Percentiles rank a stretch among this genome's conserved stretches.
These are phyloP conservation scores for Erebia ligea DNA, from an alignment of 2,888 invertebrate genomes.

Conservation along the genomic window DNA sequence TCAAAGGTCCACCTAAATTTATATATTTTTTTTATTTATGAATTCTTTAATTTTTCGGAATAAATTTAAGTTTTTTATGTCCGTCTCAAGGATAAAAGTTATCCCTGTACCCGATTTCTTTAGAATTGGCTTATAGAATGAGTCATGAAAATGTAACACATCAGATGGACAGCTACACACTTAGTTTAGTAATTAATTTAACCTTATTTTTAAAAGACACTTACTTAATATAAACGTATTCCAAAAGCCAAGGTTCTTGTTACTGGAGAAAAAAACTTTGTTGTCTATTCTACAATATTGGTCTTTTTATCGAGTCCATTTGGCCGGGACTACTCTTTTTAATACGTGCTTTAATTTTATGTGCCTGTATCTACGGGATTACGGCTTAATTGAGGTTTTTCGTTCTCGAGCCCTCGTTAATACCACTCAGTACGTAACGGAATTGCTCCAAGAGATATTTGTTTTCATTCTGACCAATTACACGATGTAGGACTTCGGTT, in stretches of 20 bases:
- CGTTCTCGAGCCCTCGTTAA: constrained; percentile 55
- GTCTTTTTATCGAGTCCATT: constrained; percentile 73
- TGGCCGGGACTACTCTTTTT: constrained; percentile 75
- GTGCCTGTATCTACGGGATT: constrained; percentile 69
- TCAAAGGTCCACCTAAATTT: too few species aligned
- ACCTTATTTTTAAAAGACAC: not conserved
- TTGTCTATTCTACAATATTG: constrained; percentile 52
- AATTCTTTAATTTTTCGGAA: too few species aligned
- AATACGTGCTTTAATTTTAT: constrained; percentile 78
- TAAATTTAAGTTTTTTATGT: too few species aligned
- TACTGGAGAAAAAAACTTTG: constrained; percentile 12
- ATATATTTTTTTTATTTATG: too few species aligned
- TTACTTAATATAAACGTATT: constrained; percentile 1
- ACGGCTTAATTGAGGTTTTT: constrained; percentile 69
- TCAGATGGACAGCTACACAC: too few species aligned
- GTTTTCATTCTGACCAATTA: constrained; percentile 29
- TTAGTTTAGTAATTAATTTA: not conserved
- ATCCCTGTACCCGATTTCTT: too few species aligned
- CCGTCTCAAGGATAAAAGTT: too few species aligned
- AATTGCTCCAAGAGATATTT: constrained; percentile 31
- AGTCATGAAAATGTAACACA: too few species aligned
- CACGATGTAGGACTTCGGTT: constrained; percentile 9
- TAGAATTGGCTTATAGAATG: too few species aligned
- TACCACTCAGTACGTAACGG: constrained; percentile 44
- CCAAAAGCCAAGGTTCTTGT: not conserved